Conservation (phyloP, 2,797 vertebrate genomes). For the Sebastes itinus region DNA sequence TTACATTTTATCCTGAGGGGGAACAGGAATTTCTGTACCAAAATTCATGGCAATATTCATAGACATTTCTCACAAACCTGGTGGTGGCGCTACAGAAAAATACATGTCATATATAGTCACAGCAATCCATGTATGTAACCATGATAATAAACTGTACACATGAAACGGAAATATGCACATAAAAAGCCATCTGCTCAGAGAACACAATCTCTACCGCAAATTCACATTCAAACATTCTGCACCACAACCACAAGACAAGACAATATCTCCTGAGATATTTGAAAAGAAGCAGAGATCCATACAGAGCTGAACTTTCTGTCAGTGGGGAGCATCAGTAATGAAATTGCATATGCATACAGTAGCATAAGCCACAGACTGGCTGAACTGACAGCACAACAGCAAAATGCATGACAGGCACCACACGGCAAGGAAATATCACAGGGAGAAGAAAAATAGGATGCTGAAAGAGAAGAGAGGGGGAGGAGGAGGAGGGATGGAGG, state of each 20-base stretch:
- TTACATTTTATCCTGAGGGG: neutral
- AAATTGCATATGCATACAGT: conserved; percentile 73
- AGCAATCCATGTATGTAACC: neutral
- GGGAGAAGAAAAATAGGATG: conserved; percentile 17
- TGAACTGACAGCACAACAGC: conserved; percentile 54
- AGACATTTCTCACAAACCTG: neutral
- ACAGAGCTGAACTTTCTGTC: conserved; percentile 64
- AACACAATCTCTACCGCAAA: neutral
- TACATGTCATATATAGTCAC: neutral
- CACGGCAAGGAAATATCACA: conserved; percentile 36
- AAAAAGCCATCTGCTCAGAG: neutral
- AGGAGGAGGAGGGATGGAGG: neutral
- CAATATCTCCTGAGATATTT: conserved; percentile 66
- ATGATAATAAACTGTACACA: neutral
- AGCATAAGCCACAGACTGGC: conserved; percentile 58
- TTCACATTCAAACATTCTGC: conserved; percentile 34
- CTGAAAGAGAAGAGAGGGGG: neutral
- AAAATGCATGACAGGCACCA: conserved; percentile 51
- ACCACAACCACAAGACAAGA: conserved; percentile 30
- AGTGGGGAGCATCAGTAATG: conserved; percentile 68
- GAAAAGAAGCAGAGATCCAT: conserved; percentile 44
- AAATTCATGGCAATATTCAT: neutral
- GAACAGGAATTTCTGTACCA: neutral
- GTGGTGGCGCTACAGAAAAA: neutral
- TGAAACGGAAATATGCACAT: neutral